phyloP scores from a whole-genome alignment of 2,113 vertebrate genomes.

The Nycticorax nycticorax region DNA sequence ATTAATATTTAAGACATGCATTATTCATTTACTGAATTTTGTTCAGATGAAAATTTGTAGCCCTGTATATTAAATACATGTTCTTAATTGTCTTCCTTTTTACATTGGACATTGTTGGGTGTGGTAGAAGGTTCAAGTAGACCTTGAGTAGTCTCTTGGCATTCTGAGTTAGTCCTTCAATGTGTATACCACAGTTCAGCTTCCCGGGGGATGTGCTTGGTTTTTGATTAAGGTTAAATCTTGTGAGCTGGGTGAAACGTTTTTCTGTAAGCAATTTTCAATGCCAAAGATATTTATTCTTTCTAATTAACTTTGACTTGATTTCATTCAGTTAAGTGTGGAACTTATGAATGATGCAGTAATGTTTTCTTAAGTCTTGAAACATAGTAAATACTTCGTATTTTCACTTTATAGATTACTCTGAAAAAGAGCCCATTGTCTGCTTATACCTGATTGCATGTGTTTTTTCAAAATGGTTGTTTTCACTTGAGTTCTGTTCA shows the following conservation, averaged over 20 bases:
- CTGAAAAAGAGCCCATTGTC: background rate
- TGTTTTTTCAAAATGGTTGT: background rate
- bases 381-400: background rate
- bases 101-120: background rate
- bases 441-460: background rate
- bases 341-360: background rate
- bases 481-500: background rate
- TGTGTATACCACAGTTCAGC: accelerated
- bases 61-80: background rate
- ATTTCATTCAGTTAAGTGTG: background rate
- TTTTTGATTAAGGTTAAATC: background rate
- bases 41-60: background rate
- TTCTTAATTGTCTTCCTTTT: background rate
- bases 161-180: background rate
- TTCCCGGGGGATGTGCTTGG: background rate
- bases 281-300: background rate
- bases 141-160: background rate
- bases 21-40: background rate
- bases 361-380: background rate
- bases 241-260: accelerated
- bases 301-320: background rate
- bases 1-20: background rate
- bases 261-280: background rate
- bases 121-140: background rate
- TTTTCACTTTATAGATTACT: background rate